Evolutionary conservation across 2,797 vertebrate genomes (phyloP), one percentile per base, ranked within the genome.

Genomic region (Merluccius polli): DNA sequence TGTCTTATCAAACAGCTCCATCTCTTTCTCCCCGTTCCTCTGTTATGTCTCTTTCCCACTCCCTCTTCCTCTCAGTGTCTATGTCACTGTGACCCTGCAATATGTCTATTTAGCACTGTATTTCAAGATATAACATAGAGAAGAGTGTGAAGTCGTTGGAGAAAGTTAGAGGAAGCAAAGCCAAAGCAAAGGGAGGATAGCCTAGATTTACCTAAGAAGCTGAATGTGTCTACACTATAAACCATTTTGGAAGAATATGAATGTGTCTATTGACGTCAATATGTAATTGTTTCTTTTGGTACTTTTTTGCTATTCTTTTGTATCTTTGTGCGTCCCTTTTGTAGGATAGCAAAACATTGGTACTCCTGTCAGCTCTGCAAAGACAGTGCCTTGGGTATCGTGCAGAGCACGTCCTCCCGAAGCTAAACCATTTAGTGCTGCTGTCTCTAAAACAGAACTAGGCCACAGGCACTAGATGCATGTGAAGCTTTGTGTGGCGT

Each of bases 151-250:
- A 71, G 75, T 35, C 69, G 48, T 74, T 24, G n/a, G n/a, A n/a
- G n/a, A n/a, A n/a, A n/a, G n/a, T n/a, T n/a, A n/a, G n/a, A n/a
- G n/a, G n/a, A n/a, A n/a, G n/a, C n/a, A n/a, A n/a, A n/a, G n/a
- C n/a, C n/a, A n/a, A n/a, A n/a, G n/a, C n/a, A n/a, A n/a, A n/a
- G n/a, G n/a, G n/a, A n/a, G n/a, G n/a, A n/a, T n/a, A n/a, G n/a
- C n/a, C n/a, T n/a, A n/a, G n/a, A n/a, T n/a, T n/a, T n/a, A n/a
- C n/a, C n/a, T n/a, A n/a, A n/a, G n/a, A n/a, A n/a, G n/a, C n/a
- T n/a, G n/a, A n/a, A 79, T 33, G 18, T 73, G 59, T 63, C 80
- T 69, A 74, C 13, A 27, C 75, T 83, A 71, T 83, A 80, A 84
- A 35, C 33, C 33, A 35, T 35, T 35, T 35, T 35, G 33, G 33